Evolutionary conservation across 2,797 vertebrate genomes (phyloP).

Genomic region (Tauraco hartlaubi): DNA sequence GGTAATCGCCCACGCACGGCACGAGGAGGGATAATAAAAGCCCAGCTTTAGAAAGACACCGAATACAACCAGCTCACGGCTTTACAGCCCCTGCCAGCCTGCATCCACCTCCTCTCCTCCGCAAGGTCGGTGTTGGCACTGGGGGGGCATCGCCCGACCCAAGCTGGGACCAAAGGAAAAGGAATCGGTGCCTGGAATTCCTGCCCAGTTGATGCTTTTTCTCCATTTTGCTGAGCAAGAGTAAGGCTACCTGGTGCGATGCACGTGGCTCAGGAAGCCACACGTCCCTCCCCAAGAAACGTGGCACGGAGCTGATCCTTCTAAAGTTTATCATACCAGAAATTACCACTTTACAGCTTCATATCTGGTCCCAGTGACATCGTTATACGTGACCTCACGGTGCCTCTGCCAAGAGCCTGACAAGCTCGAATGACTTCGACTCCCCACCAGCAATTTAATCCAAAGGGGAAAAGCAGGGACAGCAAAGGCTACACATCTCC

Average conservation of each 20-base stretch:
- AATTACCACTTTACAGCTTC: constrained; percentile 46
- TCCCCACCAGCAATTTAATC: background rate
- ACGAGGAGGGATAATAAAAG: background rate
- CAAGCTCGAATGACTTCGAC: background rate
- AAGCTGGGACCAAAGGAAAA: background rate
- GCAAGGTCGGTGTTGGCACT: rapidly evolving
- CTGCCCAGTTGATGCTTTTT: constrained; percentile 47
- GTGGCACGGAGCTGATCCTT: constrained; percentile 32
- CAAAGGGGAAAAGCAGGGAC: background rate
- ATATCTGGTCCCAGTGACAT: background rate
- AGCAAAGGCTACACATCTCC: background rate
- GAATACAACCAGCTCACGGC: background rate
- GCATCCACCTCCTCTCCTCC: background rate
- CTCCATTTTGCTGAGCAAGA: constrained; percentile 54
- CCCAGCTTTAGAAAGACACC: background rate
- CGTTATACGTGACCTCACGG: background rate
- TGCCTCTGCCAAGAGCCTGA: background rate
- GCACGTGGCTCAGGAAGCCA: background rate
- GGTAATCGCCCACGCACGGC: background rate
- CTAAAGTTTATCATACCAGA: constrained; percentile 41
- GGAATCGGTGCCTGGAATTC: background rate
- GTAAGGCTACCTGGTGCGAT: constrained; percentile 22
- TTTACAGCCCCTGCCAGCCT: background rate
- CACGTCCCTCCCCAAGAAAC: constrained; percentile 45
- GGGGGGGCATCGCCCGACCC: background rate